These are phyloP conservation scores for Drosophila busckii DNA, from an alignment of 1,140 invertebrate genomes.

Conservation along the genomic window DNA sequence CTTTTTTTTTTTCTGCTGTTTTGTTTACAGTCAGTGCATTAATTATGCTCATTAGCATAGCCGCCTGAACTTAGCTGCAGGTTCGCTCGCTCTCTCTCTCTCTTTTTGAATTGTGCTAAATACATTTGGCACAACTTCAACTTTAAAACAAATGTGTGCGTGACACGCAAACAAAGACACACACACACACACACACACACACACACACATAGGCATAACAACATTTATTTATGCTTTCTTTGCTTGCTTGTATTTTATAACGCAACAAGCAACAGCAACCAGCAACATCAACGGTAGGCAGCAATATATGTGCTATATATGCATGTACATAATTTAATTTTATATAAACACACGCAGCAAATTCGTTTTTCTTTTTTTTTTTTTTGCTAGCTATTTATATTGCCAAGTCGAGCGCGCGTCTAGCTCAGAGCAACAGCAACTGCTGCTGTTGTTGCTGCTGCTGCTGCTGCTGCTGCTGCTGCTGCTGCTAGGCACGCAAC, in stretches of 20 bases:
- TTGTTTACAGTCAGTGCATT: constrained; percentile 28
- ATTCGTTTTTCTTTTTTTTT: constrained; percentile 39
- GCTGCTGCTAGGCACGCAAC: neutral
- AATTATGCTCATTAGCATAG: constrained; percentile 61
- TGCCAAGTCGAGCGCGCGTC: constrained; percentile 15
- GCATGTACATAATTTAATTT: constrained; percentile 40
- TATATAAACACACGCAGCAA: constrained; percentile 23
- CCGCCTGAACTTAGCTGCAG: constrained; percentile 37
- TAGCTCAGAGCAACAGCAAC: neutral
- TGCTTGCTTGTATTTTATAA: no score
- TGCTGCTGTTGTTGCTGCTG: neutral
- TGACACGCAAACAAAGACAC: constrained; percentile 41
- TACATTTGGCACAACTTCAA: constrained; percentile 49
- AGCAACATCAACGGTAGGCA: constrained; percentile 8
- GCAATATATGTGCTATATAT: no score
- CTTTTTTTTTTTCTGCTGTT: neutral
- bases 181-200: constrained; percentile 4
- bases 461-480: neutral
- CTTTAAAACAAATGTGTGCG: constrained; percentile 55
- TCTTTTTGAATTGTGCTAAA: constrained; percentile 55
- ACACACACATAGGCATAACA: neutral
- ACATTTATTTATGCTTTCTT: no score
- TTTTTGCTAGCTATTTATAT: constrained; percentile 37
- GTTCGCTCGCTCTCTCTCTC: no score
- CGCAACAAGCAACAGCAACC: no score